A percentile compares a stretch with the other conserved stretches of the same genome.
Evolutionary conservation across 2,797 vertebrate species (phyloP).

Genomic region (Stomatorhinus walkeri): DNA sequence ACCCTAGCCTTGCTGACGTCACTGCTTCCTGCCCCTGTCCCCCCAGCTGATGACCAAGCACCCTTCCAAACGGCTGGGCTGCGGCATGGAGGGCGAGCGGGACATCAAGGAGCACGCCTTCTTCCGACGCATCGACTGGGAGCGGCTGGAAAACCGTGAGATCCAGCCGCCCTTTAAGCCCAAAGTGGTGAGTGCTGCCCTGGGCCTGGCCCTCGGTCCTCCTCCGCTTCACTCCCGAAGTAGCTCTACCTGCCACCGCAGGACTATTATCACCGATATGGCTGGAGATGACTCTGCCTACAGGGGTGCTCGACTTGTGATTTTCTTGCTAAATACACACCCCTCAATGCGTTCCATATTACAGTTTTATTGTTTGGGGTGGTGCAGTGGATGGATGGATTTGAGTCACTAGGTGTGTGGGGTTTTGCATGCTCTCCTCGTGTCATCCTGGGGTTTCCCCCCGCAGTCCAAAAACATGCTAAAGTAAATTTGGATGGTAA

Average conservation of each 20-base stretch:
- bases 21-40: background rate
- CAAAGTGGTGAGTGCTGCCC: conserved; percentile 80
- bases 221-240: background rate
- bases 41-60: conserved; percentile 89
- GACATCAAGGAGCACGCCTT: conserved; percentile 87
- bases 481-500: background rate
- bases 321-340: background rate
- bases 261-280: background rate
- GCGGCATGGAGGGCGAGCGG: conserved; percentile 76
- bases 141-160: conserved; percentile 77
- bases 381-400: background rate
- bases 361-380: background rate
- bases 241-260: background rate
- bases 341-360: background rate
- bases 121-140: conserved; percentile 96
- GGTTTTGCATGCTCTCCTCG: background rate
- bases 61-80: conserved; percentile 86
- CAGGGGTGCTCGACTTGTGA: background rate
- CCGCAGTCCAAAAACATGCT: background rate
- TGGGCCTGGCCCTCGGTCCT: background rate
- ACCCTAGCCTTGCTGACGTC: background rate
- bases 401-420: background rate
- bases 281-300: background rate
- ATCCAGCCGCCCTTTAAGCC: conserved; percentile 96
- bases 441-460: background rate